These are phyloP conservation scores for Guaruba guarouba DNA, from an alignment of 2,113 vertebrate genomes.

Conservation along the genomic window DNA sequence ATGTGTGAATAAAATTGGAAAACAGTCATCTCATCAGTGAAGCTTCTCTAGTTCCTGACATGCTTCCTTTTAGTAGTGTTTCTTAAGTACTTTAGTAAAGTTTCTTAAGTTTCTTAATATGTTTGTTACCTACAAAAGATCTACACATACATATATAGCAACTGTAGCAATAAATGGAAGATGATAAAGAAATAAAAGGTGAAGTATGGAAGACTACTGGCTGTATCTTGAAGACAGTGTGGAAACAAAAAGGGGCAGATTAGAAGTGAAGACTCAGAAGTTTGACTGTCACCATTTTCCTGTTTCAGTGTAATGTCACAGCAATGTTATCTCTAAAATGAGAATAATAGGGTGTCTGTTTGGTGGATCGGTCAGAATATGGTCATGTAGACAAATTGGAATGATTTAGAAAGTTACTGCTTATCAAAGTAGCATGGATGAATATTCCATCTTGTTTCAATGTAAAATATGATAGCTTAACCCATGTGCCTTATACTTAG, in stretches of 20 bases:
- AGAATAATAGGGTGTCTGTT: neutral
- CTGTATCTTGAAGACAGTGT: neutral
- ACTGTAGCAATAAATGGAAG: neutral
- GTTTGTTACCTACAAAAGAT: neutral
- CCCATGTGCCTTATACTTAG: neutral
- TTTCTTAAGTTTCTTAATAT: neutral
- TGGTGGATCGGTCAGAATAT: neutral
- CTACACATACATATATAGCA: neutral
- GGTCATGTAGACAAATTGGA: fast-evolving
- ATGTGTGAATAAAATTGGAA: neutral
- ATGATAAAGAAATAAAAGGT: neutral
- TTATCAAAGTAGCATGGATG: neutral
- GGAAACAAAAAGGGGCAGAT: neutral
- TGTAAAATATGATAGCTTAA: neutral
- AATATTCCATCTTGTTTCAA: neutral
- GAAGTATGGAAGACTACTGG: neutral
- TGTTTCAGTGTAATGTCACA: neutral
- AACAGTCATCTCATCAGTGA: neutral
- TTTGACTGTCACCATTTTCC: neutral
- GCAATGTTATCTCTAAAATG: neutral
- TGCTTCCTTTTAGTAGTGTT: neutral
- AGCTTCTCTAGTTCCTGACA: neutral
- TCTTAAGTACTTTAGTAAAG: neutral
- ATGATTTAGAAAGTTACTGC: neutral
- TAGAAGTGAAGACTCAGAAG: neutral